Evolutionary conservation across 2,888 invertebrate species (phyloP).

Genomic region (Elmis aenea): DNA sequence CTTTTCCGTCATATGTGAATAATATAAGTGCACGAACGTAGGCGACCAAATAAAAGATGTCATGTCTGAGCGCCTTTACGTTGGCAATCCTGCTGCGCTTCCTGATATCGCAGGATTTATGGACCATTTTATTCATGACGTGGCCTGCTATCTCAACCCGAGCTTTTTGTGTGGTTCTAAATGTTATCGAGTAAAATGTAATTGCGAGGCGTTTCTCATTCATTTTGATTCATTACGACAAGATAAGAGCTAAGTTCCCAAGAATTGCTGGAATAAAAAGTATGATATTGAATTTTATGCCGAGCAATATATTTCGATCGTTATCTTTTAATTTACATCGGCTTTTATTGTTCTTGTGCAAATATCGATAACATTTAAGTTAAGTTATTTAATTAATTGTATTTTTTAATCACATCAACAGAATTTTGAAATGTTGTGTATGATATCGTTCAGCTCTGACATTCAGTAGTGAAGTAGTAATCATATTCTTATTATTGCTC

Average conservation of each 20-base stretch:
- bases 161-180: slow-evolving; percentile 16
- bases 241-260: slow-evolving; percentile 22
- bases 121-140: slow-evolving; percentile 16
- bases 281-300: slow-evolving; percentile 5
- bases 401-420: too few relatives aligned
- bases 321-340: slow-evolving; percentile 5
- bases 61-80: slow-evolving; percentile 15
- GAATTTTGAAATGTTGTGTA: too few relatives aligned
- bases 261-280: slow-evolving; percentile 5
- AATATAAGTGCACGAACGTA: slow-evolving; percentile 7
- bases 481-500: too few relatives aligned
- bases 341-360: slow-evolving; percentile 7
- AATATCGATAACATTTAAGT: too few relatives aligned
- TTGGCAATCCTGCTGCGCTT: slow-evolving; percentile 17
- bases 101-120: slow-evolving; percentile 17
- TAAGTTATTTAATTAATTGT: too few relatives aligned
- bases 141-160: slow-evolving; percentile 14
- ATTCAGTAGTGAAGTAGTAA: too few relatives aligned
- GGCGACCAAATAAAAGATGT: slow-evolving; percentile 11
- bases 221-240: slow-evolving; percentile 26
- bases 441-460: too few relatives aligned
- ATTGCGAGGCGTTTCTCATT: slow-evolving; percentile 20
- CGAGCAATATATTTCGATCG: slow-evolving; percentile 6
- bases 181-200: slow-evolving; percentile 18
- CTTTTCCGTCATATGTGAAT: neutral